A percentile compares a stretch with the other conserved stretches of the same genome.
Conservation (phyloP, 2,113 vertebrate species). For the Charina bottae region DNA sequence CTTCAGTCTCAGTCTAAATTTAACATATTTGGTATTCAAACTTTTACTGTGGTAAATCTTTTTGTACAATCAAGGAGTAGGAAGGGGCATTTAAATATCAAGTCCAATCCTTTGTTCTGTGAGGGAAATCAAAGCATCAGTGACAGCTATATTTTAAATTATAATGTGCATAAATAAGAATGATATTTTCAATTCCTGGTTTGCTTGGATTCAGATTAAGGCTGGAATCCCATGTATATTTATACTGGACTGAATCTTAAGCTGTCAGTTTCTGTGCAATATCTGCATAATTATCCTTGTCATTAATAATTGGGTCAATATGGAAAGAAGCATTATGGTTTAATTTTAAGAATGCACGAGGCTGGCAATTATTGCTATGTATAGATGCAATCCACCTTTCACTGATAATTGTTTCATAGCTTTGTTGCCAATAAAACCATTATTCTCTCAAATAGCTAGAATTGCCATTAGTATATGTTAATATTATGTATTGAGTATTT, state of each 20-base stretch:
- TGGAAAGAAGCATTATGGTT: background rate
- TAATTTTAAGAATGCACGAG: background rate
- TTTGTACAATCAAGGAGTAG: background rate
- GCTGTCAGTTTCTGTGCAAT: background rate
- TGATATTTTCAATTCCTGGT: background rate
- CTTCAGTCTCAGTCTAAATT: background rate
- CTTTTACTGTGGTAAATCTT: background rate
- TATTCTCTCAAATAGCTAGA: background rate
- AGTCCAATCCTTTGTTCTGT: background rate
- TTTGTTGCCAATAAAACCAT: background rate
- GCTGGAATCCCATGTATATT: background rate
- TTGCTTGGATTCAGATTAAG: background rate
- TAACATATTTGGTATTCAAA: conserved; percentile 9
- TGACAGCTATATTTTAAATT: background rate
- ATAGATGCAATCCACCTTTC: background rate
- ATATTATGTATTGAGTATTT: background rate
- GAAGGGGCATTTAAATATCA: background rate
- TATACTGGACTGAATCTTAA: background rate
- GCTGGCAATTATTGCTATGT: background rate
- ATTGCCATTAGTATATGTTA: background rate
- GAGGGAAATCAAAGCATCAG: background rate
- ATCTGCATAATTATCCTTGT: background rate
- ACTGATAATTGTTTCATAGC: background rate
- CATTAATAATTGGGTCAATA: background rate
- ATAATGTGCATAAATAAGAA: background rate